A percentile compares a stretch with the other conserved stretches of the same genome.
Conservation (phyloP, 2,888 invertebrate genomes). For the Drosophila monieri region DNA sequence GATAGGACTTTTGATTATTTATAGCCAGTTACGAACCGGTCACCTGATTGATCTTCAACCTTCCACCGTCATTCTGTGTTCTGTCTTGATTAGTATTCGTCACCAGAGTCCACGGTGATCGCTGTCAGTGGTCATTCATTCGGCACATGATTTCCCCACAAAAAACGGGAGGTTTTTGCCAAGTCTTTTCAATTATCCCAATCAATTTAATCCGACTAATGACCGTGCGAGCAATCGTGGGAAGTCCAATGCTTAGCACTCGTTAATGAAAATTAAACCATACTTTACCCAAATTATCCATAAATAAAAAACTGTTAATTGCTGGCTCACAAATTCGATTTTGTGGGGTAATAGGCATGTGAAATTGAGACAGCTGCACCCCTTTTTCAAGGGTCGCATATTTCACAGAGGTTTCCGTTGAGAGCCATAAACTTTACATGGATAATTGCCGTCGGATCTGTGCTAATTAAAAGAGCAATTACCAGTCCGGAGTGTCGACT, state of each 20-base stretch:
- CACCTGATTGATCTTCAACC: conserved; percentile 39
- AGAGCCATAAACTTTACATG: conserved; percentile 30
- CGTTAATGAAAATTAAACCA: conserved; percentile 21
- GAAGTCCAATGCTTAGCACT: conserved; percentile 11
- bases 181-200: conserved; percentile 15
- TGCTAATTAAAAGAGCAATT: conserved; percentile 59
- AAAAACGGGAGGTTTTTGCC: not conserved
- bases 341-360: not conserved
- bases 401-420: not conserved
- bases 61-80: conserved; percentile 18
- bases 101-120: conserved; percentile 17
- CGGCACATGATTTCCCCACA: conserved; percentile 9
- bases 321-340: not conserved
- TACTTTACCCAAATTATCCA: conserved; percentile 15
- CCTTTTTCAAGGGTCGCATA: not conserved
- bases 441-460: conserved; percentile 56
- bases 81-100: conserved; percentile 20
- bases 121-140: conserved; percentile 9
- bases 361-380: conserved; percentile 2
- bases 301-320: conserved; percentile 27
- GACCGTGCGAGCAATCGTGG: conserved; percentile 13
- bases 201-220: conserved; percentile 11
- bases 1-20: conserved; percentile 25
- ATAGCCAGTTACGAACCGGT: conserved; percentile 18
- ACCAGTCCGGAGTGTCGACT: conserved; percentile 7